Base-by-base conservation (phyloP, 1,140 invertebrate genomes). In the Episyrphus balteatus region DNA sequence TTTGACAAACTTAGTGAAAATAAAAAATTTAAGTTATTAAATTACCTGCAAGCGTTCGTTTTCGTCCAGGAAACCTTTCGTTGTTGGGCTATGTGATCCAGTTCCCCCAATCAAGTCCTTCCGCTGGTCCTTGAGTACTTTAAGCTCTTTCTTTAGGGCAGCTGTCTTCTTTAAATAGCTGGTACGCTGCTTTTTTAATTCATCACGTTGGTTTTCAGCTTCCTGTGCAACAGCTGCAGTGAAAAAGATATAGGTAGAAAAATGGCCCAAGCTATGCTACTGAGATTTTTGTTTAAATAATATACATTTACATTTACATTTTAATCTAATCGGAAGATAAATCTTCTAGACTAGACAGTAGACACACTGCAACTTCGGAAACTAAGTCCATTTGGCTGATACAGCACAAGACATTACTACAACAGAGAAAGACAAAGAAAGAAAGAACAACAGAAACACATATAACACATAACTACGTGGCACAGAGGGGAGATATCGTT, bases 1-100 rank as follows among this genome's bases (percentile, higher is more conserved):
- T 26, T 8, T 42, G 5, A 6, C 3, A 42, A 42, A 5, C 12
- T 33, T n/a, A 31, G 8, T 41, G n/a, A n/a, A n/a, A n/a, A n/a
- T n/a, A n/a, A 48, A 50, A 41, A 13, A 47, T 37, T 44, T 52
- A n/a, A n/a, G n/a, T 31, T 15, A 30, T 13, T 38, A 53, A 57
- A 48, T 70, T 69, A 87, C 86, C 82, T 88, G 84, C 41, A 88
- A 66, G 58, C 84, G 84, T 48, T 83, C 80, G 65, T 88, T 88
- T 66, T 88, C 83, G 56, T 82, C 82, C 32, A 88, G 71, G 53
- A 84, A 81, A 37, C 77, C 73, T 61, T 77, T 80, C 54, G 80
- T 83, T 48, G 84, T 76, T 11, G 80, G 79, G 37, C 74, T 76
- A 6, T 76, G 76, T 3, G 78, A 75, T 0, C 76, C 77, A 39